A percentile compares a stretch with the other conserved stretches of the same genome.
Evolutionary conservation across 2,888 invertebrate species (phyloP).

Genomic region (Nomada fucata): DNA sequence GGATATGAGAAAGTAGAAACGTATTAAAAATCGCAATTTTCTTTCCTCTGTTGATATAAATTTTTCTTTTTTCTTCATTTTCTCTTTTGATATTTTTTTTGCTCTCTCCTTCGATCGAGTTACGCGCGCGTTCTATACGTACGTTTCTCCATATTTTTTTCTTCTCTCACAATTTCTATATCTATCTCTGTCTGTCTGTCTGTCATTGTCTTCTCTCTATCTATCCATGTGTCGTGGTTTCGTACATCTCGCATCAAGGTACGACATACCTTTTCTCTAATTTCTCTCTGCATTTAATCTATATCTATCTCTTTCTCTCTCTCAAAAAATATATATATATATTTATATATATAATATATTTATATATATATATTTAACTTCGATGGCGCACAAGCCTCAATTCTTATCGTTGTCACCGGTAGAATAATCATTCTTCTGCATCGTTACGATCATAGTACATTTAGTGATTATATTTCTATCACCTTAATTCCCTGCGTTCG

Average conservation of each 20-base stretch:
- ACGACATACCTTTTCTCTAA: constrained; percentile 42
- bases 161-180: constrained; percentile 37
- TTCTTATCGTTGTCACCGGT: constrained; percentile 67
- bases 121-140: constrained; percentile 19
- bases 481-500: constrained; percentile 30
- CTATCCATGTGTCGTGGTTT: constrained; percentile 47
- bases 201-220: constrained; percentile 37
- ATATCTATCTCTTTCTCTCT: constrained; percentile 35
- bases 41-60: not conserved
- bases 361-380: constrained; percentile 53
- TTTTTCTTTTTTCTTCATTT: constrained; percentile 9
- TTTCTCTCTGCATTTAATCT: constrained; percentile 23
- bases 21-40: not conserved
- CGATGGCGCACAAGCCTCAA: constrained; percentile 65
- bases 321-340: constrained; percentile 28
- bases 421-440: constrained; percentile 67
- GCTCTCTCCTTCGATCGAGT: constrained; percentile 25
- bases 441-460: constrained; percentile 64
- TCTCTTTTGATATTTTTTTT: constrained; percentile 3
- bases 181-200: constrained; percentile 31
- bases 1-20: not conserved
- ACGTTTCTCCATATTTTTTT: constrained; percentile 28
- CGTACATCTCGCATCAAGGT: constrained; percentile 53
- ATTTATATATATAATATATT: constrained; percentile 26
- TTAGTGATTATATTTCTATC: constrained; percentile 41